phyloP scores from a whole-genome alignment of 2,888 invertebrate species.

The Sarcophaga subvicina region DNA sequence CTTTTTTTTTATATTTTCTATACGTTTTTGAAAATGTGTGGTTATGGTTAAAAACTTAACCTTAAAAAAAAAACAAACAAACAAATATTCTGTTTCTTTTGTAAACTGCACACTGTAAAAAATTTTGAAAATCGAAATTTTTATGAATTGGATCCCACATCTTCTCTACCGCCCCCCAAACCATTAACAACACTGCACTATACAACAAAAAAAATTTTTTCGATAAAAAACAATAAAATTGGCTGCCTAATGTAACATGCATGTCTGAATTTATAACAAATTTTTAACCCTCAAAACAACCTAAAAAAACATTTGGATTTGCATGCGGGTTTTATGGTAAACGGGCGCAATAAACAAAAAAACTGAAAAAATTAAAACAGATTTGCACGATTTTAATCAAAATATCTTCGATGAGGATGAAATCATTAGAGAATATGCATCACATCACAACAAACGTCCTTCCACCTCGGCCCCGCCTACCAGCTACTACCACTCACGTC shows the following conservation, averaged over 20 bases:
- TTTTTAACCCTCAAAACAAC: slow-evolving; percentile 23
- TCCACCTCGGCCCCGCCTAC: slow-evolving; percentile 44
- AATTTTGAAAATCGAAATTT: slow-evolving; percentile 63
- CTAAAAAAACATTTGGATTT: slow-evolving; percentile 38
- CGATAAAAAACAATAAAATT: slow-evolving; percentile 15
- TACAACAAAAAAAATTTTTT: background rate
- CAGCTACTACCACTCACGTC: background rate
- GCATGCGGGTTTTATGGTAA: slow-evolving; percentile 60
- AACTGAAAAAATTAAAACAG: slow-evolving; percentile 20
- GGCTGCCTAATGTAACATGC: slow-evolving; percentile 52
- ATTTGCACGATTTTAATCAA: slow-evolving; percentile 62
- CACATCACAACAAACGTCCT: slow-evolving; percentile 66
- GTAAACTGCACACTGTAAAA: slow-evolving; percentile 64
- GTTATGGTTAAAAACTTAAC: slow-evolving; percentile 74
- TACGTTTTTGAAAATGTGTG: slow-evolving; percentile 68
- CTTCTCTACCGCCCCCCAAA: slow-evolving; percentile 1
- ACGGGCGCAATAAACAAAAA: background rate
- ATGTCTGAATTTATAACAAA: slow-evolving; percentile 51
- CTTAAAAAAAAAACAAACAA: slow-evolving; percentile 58
- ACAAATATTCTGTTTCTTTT: slow-evolving; percentile 27
- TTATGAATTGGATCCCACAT: slow-evolving; percentile 36
- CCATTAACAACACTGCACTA: background rate
- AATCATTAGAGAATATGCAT: slow-evolving; percentile 74
- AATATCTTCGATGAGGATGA: slow-evolving; percentile 73
- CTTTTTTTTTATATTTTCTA: slow-evolving; percentile 57